Percentiles rank a stretch among this genome's conserved stretches.
Evolutionary conservation across 2,797 vertebrate genomes (phyloP).

Genomic region (Microcaecilia unicolor): DNA sequence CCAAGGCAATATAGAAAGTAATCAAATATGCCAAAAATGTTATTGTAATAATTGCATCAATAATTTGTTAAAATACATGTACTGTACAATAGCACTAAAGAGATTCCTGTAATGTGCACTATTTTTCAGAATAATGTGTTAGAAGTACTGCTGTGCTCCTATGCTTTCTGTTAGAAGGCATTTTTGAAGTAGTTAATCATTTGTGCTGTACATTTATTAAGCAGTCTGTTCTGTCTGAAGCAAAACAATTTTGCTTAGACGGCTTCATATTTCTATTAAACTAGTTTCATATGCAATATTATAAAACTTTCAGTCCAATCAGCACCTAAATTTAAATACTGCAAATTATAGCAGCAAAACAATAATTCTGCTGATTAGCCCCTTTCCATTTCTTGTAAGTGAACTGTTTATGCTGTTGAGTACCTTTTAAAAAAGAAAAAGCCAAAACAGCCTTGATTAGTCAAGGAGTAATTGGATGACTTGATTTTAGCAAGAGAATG

Average conservation of each 20-base stretch:
- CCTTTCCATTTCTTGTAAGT: slow-evolving; percentile 99
- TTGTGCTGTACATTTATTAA: slow-evolving; percentile 3
- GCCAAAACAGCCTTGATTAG: slow-evolving; percentile 99
- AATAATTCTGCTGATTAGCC: slow-evolving; percentile 99
- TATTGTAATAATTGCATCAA: too few species aligned
- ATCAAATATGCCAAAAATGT: too few species aligned
- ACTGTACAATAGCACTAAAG: slow-evolving; percentile 13
- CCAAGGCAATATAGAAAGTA: too few species aligned
- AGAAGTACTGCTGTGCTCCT: too few species aligned
- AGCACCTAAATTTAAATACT: slow-evolving; percentile 94
- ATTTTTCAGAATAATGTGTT: slow-evolving; percentile 9
- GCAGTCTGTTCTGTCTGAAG: slow-evolving; percentile 8
- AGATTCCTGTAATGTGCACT: slow-evolving; percentile 16
- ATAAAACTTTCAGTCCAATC: slow-evolving; percentile 97
- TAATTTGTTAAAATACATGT: too few species aligned
- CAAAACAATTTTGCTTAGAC: slow-evolving; percentile 33
- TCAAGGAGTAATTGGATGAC: slow-evolving; percentile 98
- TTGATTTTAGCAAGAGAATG: slow-evolving; percentile 97
- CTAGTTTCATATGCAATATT: slow-evolving; percentile 66
- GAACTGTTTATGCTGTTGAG: slow-evolving; percentile 99
- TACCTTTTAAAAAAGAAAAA: slow-evolving; percentile 98
- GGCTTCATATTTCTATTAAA: slow-evolving; percentile 49
- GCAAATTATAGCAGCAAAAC: slow-evolving; percentile 99
- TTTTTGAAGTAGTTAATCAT: background rate
- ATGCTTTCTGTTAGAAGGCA: background rate